Conservation (phyloP, 2,113 vertebrate genomes). For the Onychostoma macrolepis region DNA sequence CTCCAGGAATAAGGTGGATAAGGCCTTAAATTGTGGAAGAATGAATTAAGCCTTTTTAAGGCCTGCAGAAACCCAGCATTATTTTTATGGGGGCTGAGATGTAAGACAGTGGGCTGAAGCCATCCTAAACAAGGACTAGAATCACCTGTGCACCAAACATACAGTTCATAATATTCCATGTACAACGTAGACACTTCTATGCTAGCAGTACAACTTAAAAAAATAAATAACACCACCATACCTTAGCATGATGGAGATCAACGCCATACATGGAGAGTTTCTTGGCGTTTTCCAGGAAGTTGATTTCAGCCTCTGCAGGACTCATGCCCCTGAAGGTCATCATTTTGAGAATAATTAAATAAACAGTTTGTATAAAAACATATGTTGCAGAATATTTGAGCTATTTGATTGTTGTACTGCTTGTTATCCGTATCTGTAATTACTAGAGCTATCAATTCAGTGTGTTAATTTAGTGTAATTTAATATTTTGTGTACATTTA, state of each 20-base stretch:
- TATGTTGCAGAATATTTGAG: background rate
- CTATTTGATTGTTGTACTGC: background rate
- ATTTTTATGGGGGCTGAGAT: no score
- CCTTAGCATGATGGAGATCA: slow-evolving; percentile 98
- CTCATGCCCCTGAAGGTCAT: slow-evolving; percentile 87
- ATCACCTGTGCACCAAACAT: background rate
- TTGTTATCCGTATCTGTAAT: background rate
- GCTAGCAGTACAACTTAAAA: background rate
- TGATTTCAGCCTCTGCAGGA: slow-evolving; percentile 96
- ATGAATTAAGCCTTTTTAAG: no score
- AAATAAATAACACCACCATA: slow-evolving; percentile 60
- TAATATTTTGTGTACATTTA: background rate
- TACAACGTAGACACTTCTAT: background rate
- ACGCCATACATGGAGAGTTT: slow-evolving; percentile 99
- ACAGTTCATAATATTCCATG: background rate
- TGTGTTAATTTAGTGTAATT: background rate
- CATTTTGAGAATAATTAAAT: slow-evolving; percentile 3
- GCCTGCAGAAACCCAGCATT: no score
- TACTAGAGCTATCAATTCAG: background rate
- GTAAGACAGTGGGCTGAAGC: background rate
- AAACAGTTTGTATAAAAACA: background rate
- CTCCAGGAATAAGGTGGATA: no score
- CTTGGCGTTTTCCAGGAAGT: slow-evolving; percentile 98
- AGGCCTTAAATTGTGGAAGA: no score
- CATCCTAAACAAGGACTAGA: background rate